A percentile compares a stretch with the other conserved stretches of the same genome.
phyloP scores from a whole-genome alignment of 2,797 vertebrate species.

The Cossypha dichroa region DNA sequence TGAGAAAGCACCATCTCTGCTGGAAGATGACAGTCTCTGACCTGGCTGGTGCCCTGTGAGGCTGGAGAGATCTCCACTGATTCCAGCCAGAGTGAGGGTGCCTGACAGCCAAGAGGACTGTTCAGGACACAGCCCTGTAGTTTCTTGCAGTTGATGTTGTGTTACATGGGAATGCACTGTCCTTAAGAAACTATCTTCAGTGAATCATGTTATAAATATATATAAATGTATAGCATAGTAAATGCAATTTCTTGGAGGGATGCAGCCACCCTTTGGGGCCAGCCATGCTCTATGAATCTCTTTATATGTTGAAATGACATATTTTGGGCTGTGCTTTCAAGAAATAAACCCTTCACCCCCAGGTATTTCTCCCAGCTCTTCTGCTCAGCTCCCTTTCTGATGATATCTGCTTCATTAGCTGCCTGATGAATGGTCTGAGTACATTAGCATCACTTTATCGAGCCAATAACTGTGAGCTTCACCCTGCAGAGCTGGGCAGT shows the following conservation, averaged over 20 bases:
- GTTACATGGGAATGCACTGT: neutral
- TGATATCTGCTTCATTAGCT: conserved; percentile 11
- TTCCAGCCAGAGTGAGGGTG: neutral
- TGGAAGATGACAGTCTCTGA: neutral
- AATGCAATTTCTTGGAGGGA: neutral
- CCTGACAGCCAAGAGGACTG: neutral
- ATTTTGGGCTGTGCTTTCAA: neutral
- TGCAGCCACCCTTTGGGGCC: neutral
- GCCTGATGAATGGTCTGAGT: neutral
- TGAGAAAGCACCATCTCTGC: neutral
- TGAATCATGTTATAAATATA: neutral
- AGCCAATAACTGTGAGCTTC: neutral
- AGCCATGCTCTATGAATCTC: neutral
- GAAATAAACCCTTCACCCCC: neutral
- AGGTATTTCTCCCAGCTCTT: neutral
- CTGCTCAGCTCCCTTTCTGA: neutral
- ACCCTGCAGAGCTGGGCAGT: neutral
- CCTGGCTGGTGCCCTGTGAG: neutral
- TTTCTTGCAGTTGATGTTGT: neutral
- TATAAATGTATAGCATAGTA: neutral
- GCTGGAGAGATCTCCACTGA: neutral
- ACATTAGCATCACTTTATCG: neutral
- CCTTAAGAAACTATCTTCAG: neutral
- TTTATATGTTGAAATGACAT: neutral
- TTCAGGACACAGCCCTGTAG: neutral